Evolutionary conservation across 2,888 invertebrate genomes (phyloP), one percentile per base, ranked within the genome.

Genomic region (Stomorhina lunata): DNA sequence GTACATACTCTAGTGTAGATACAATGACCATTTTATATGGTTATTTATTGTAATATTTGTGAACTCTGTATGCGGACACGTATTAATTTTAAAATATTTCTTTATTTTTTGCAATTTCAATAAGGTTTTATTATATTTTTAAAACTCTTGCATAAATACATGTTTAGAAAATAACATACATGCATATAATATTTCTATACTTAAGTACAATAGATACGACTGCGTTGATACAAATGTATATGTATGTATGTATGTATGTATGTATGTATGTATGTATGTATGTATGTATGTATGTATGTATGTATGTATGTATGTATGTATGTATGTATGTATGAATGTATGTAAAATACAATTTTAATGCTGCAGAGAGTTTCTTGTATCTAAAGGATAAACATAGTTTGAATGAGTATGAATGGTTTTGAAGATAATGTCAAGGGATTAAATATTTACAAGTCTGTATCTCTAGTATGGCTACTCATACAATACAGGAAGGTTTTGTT

Each of bases 361-460:
- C 7, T 29, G 45, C 3, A 45, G 17, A 53, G 27, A 34, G 43
- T 34, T 25, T 25, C n/a, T n/a, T n/a, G n/a, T n/a, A n/a, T 37
- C 53, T 66, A 65, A 34, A 71, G 34, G 27, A 55, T 17, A 17
- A 17, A 61, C 22, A 34, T 9, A 40, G n/a, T 61, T 61, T 22
- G 50, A 27, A 53, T 37, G 45, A 25, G 63, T 22, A 29, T 50
- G 69, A 63, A 69, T 80, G 80, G 75, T 43, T 65, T 76, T 55
- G 40, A 22, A 80, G 80, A 80, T 76, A 80, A 76, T 76, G 80
- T 71, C 75, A 71, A 59, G 65, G 76, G 76, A 80, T 80, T 76
- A 73, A 80, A 65, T 63, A 69, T 80, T 80, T 57, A 45, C 68
- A 43, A 68, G 32, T n/a, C n/a, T n/a, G n/a, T 32, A 25, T 40